Base-by-base conservation (phyloP, 2,113 vertebrate species). In the Salminus brasiliensis region DNA sequence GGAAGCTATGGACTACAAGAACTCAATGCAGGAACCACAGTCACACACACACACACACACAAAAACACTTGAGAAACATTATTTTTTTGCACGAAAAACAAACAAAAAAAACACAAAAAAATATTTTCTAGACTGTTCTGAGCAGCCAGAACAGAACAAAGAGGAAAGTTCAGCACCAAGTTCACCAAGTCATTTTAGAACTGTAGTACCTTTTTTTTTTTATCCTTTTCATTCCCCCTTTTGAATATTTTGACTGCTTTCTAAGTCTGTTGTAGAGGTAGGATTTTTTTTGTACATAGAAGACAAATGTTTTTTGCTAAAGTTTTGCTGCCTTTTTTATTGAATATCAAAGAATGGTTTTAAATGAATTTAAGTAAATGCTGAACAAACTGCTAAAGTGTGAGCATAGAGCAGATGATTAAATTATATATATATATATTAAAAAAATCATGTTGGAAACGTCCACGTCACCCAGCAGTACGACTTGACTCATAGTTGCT, bases 211-310 rank as follows among this genome's bases (percentile, higher is more conserved):
- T n/a, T n/a, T 73, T 66, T 86, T 86, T 85, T 66, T 82, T 82
- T 73, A 74, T 32, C 18, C 13, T 45, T 63, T 72, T 63, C 21
- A 8, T 45, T 60, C 70, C 49, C 82, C 75, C 71, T 84, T 90
- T 81, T 83, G 85, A 90, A 18, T 74, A 43, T 86, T 84, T 80
- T 69, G 71, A 85, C 72, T 83, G 77, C 84, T 78, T 75, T 80
- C 85, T 82, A 84, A 81, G 23, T 78, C 67, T 60, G 74, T 79
- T 83, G 69, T 81, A 82, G 85, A 82, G n/a, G 89, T 88, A 84
- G 73, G 78, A 57, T 82, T 82, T 85, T 4, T 92, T 90, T 89
- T 91, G 88, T 92, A 93, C 83, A 93, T 79, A 85, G 62, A 74
- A 75, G 68, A 74, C 34, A 25, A 84, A 47, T 82, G 41, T 86